A percentile compares a stretch with the other conserved stretches of the same genome.
phyloP scores from a whole-genome alignment of 2,113 vertebrate genomes.

The Poeciliopsis occidentalis region DNA sequence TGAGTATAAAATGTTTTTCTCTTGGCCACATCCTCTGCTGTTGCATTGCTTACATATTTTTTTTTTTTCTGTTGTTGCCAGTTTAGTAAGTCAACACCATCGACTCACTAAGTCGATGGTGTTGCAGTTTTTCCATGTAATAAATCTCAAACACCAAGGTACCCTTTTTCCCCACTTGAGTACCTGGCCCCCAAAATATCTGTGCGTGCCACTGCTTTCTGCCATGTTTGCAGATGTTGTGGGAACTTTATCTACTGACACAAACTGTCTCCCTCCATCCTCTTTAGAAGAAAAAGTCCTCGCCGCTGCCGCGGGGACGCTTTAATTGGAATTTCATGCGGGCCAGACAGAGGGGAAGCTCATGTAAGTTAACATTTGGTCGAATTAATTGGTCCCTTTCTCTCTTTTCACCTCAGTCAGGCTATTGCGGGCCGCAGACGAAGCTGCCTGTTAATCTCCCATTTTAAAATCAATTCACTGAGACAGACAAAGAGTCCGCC shows the following conservation, averaged over 20 bases:
- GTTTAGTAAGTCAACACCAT: no score
- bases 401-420: constrained; percentile 77
- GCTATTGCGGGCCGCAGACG: constrained; percentile 86
- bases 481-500: constrained; percentile 97
- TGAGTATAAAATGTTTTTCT: no score
- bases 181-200: no score
- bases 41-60: no score
- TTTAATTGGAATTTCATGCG: constrained; percentile 99
- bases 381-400: constrained; percentile 99
- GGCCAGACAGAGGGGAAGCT: constrained; percentile 94
- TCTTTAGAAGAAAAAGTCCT: not conserved
- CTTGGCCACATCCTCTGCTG: no score
- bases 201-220: not conserved
- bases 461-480: constrained; percentile 99
- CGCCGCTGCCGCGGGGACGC: constrained; percentile 85
- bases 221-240: constrained; percentile 38
- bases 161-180: no score
- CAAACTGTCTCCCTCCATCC: not conserved
- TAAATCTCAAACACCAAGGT: no score
- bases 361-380: constrained; percentile 99
- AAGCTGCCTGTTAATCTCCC: constrained; percentile 98
- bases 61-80: no score
- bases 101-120: no score
- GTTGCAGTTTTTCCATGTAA: no score
- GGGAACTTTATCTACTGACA: constrained; percentile 42